Percentiles rank a stretch among this genome's conserved stretches.
These are phyloP conservation scores for Drosophila novamexicana DNA, from an alignment of 1,140 invertebrate genomes.

Conservation along the genomic window DNA sequence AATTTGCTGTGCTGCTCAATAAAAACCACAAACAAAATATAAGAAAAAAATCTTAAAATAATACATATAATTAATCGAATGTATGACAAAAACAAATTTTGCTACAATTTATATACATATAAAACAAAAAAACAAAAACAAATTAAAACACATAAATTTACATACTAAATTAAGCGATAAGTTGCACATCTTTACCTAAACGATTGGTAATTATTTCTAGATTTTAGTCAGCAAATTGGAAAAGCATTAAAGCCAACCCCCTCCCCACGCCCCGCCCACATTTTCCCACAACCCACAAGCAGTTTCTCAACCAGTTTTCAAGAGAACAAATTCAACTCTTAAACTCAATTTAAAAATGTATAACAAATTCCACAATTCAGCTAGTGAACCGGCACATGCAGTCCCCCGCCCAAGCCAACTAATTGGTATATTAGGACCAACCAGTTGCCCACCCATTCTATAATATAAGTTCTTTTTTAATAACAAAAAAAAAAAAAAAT, in stretches of 20 bases:
- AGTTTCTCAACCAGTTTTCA: constrained; percentile 10
- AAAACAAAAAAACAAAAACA: constrained; percentile 31
- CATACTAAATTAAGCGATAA: constrained; percentile 65
- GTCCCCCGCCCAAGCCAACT: background rate
- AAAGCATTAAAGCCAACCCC: constrained; percentile 29
- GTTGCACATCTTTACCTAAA: constrained; percentile 82
- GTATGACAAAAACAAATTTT: constrained; percentile 46
- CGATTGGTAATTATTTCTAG: constrained; percentile 81
- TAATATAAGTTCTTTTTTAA: constrained; percentile 51
- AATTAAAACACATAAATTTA: constrained; percentile 58
- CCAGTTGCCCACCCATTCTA: constrained; percentile 37
- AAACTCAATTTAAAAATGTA: background rate
- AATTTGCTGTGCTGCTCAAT: constrained; percentile 83
- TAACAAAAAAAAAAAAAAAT: constrained; percentile 32
- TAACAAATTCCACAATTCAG: constrained; percentile 8
- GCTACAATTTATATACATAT: constrained; percentile 66
- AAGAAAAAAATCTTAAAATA: constrained; percentile 30
- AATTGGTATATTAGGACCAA: constrained; percentile 24
- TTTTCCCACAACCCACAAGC: background rate
- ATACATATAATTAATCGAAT: constrained; percentile 30
- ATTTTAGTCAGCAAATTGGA: constrained; percentile 62
- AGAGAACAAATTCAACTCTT: constrained; percentile 13
- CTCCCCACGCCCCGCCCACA: background rate
- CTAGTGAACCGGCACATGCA: constrained; percentile 28
- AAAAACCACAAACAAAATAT: constrained; percentile 45